Evolutionary conservation across 2,888 invertebrate genomes (phyloP).

Genomic region (Cheilosia pagana): DNA sequence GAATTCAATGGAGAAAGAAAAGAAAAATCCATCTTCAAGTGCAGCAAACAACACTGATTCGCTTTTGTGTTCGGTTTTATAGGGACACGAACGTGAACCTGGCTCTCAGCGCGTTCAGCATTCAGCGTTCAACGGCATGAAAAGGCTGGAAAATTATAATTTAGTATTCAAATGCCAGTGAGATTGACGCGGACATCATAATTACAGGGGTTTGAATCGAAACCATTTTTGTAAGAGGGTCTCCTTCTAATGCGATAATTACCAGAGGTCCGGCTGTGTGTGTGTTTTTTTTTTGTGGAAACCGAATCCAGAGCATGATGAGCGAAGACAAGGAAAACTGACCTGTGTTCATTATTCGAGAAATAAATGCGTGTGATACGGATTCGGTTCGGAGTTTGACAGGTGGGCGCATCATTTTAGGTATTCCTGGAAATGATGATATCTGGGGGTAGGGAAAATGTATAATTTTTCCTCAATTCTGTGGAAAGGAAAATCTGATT

Average conservation of each 20-base stretch:
- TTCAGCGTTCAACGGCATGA: conserved; percentile 48
- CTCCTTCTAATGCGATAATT: conserved; percentile 70
- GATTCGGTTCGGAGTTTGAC: not conserved
- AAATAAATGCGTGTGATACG: not conserved
- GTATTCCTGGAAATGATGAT: conserved; percentile 56
- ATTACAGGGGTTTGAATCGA: conserved; percentile 68
- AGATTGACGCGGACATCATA: conserved; percentile 73
- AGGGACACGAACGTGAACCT: conserved; percentile 58
- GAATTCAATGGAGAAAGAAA: conserved; percentile 38
- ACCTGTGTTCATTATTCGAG: conserved; percentile 25
- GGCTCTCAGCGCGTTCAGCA: no score
- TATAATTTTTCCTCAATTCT: conserved; percentile 39
- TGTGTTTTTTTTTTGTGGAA: not conserved
- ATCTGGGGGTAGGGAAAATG: conserved; percentile 13
- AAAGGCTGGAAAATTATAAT: conserved; percentile 73
- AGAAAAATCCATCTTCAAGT: conserved; percentile 59
- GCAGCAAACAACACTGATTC: conserved; percentile 52
- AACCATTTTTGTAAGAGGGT: conserved; percentile 24
- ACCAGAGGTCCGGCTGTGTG: conserved; percentile 26
- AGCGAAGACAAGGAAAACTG: conserved; percentile 43
- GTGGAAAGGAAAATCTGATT: conserved; percentile 35
- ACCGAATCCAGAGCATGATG: conserved; percentile 7
- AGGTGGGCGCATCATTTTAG: conserved; percentile 1
- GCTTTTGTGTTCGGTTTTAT: conserved; percentile 45
- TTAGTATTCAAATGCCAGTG: conserved; percentile 73